phyloP scores from a whole-genome alignment of 2,113 vertebrate genomes.

The Salvelinus fontinalis region DNA sequence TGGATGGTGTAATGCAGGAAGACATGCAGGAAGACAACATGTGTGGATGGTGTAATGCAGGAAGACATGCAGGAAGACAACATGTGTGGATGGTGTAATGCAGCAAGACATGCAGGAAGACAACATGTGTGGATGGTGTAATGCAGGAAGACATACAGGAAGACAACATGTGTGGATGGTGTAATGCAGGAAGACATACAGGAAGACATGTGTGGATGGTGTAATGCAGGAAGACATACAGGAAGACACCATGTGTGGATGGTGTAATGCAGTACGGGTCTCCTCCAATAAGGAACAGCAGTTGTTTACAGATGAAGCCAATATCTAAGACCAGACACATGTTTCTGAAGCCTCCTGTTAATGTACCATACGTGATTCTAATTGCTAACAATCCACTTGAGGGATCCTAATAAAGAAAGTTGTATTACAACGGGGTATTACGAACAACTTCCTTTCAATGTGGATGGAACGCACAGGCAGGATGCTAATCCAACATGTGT shows the following conservation, averaged over 20 bases:
- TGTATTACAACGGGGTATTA: conserved; percentile 10
- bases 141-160: no score
- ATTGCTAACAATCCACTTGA: conserved; percentile 45
- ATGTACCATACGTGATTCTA: conserved; percentile 26
- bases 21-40: no score
- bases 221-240: no score
- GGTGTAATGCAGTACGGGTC: background rate
- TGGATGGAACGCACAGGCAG: background rate
- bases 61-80: no score
- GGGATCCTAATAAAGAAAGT: conserved; percentile 46
- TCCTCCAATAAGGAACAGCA: conserved; percentile 22
- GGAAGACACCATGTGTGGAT: no score
- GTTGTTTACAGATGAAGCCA: conserved; percentile 26
- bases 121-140: no score
- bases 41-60: no score
- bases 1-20: no score
- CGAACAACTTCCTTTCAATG: background rate
- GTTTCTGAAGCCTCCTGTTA: conserved; percentile 18
- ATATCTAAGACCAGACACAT: conserved; percentile 12
- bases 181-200: no score
- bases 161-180: no score
- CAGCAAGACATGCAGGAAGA: no score
- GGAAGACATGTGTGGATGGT: background rate
- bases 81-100: no score
- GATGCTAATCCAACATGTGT: conserved; percentile 27